Evolutionary conservation across 2,888 invertebrate species (phyloP), one percentile per base, ranked within the genome.

Genomic region (Dasysyrphus tricinctus): DNA sequence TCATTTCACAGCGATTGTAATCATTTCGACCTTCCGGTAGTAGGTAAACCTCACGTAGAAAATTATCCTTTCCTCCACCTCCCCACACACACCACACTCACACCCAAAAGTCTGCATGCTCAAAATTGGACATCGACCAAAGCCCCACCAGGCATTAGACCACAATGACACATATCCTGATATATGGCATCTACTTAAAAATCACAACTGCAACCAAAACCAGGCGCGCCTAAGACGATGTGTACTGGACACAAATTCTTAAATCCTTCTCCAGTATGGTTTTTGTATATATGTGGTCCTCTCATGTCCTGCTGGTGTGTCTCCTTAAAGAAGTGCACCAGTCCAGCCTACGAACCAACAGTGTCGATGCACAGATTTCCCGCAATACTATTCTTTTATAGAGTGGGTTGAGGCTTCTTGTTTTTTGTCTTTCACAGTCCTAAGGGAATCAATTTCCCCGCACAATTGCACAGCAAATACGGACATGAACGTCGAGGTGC

Each of bases 91-190:
- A 32, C 49, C 42, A 19, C 32, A 37, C 56, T 39, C 56, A 19
- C 19, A n/a, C 56, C 51, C 14, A 51, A 51, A 42, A 34, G 51
- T 69, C 51, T 54, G 69, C 37, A 14, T 54, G 11, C 14, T 74
- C 63, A 54, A 69, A 78, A 82, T 82, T 81, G 81, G 78, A 81
- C 78, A 78, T 56, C 59, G 75, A 82, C 86, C 86, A 86, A 86
- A 78, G 70, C 44, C 51, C 78, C 65, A 86, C 16, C 78, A 57
- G 65, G 78, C 86, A 86, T 86, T 75, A 86, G 86, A 86, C 86
- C 78, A 82, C 86, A 81, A 86, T 86, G 86, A 86, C 86, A 82
- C 72, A 82, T 81, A 86, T 86, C 86, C 86, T 86, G 86, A 86
- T 86, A 78, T 81, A 86, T 82, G 78, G 86, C 54, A 49, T 32